Conservation (phyloP, 2,888 invertebrate genomes). For the Petrophora chlorosata region DNA sequence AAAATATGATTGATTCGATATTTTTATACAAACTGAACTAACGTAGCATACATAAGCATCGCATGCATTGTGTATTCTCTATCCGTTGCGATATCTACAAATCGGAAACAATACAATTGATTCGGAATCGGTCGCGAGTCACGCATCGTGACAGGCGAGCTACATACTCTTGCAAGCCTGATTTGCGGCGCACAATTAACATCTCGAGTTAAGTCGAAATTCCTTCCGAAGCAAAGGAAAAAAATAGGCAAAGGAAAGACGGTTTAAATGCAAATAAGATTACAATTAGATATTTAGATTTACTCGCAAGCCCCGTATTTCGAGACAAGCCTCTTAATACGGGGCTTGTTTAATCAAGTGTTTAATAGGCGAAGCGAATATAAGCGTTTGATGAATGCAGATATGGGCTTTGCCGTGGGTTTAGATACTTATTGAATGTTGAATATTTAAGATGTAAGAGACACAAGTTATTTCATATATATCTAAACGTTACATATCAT, state of each 20-base stretch:
- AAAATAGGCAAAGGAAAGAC: slow-evolving; percentile 52
- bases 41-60: not conserved
- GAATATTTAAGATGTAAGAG: not conserved
- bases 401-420: slow-evolving; percentile 9
- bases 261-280: slow-evolving; percentile 67
- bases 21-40: not conserved
- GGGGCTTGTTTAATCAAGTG: slow-evolving; percentile 50
- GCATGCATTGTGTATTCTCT: not conserved
- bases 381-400: slow-evolving; percentile 27
- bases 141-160: slow-evolving; percentile 17
- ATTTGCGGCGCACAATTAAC: slow-evolving; percentile 40
- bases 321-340: slow-evolving; percentile 56
- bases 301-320: slow-evolving; percentile 55
- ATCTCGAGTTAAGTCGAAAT: slow-evolving; percentile 45
- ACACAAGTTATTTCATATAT: not conserved
- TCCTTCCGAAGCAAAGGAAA: slow-evolving; percentile 41
- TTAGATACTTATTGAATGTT: slow-evolving; percentile 4
- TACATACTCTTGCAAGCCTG: slow-evolving; percentile 45
- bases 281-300: slow-evolving; percentile 66
- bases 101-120: slow-evolving; percentile 18
- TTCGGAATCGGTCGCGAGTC: slow-evolving; percentile 4
- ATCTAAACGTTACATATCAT: no score
- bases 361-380: slow-evolving; percentile 41
- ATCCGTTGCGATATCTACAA: not conserved
- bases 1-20: no score